A percentile compares a stretch with the other conserved stretches of the same genome.
Evolutionary conservation across 2,797 vertebrate genomes (phyloP).

Genomic region (Numenius phaeopus): DNA sequence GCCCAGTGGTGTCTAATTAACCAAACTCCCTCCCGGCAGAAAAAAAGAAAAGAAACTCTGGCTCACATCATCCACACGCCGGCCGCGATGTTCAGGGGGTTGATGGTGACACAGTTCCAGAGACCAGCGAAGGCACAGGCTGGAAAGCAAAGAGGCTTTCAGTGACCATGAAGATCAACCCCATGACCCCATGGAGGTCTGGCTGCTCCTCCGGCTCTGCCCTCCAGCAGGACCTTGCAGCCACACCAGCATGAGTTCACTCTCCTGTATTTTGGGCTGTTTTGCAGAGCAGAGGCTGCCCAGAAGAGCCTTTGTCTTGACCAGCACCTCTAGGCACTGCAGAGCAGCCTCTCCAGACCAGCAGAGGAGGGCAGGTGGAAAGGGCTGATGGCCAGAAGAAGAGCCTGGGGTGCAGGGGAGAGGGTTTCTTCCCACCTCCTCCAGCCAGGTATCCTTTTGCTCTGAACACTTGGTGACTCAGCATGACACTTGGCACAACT

Average conservation of each 20-base stretch:
- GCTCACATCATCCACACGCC: constrained; percentile 99
- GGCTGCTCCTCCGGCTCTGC: background rate
- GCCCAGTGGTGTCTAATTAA: background rate
- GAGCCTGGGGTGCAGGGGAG: background rate
- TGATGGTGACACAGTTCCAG: constrained; percentile 95
- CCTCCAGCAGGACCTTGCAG: background rate
- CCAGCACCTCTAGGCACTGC: background rate
- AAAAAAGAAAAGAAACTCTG: background rate
- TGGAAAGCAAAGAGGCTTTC: constrained; percentile 69
- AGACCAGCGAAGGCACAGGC: constrained; percentile 92
- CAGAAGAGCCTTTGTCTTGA: background rate
- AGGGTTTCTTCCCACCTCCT: background rate
- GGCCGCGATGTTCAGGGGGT: constrained; percentile 94
- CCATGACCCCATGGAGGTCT: fast-evolving
- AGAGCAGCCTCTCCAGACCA: background rate
- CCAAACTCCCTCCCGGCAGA: background rate
- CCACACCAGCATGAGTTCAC: fast-evolving
- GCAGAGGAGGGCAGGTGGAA: background rate
- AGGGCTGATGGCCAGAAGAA: background rate
- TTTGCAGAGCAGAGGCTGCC: background rate
- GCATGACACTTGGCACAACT: background rate
- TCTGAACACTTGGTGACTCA: background rate
- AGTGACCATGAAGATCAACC: background rate
- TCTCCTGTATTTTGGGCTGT: background rate
- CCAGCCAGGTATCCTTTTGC: background rate